phyloP scores from a whole-genome alignment of 2,888 invertebrate genomes.

The Koerneria pararmatus region DNA sequence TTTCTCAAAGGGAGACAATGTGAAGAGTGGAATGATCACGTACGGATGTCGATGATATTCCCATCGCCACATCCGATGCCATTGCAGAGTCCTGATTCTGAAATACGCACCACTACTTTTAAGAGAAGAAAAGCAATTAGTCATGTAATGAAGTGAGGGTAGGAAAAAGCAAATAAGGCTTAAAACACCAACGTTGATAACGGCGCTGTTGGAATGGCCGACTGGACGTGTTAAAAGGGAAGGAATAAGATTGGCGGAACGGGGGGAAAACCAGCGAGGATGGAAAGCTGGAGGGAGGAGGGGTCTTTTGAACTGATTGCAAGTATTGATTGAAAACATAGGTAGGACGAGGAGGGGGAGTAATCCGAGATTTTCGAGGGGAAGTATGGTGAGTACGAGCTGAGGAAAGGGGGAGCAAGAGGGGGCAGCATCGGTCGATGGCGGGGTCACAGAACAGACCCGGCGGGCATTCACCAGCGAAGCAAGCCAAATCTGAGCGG shows the following conservation, averaged over 20 bases:
- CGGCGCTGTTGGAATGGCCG: neutral
- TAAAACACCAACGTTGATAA: no score
- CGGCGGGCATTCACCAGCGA: slow-evolving; percentile 43
- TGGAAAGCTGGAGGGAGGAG: neutral
- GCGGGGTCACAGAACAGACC: slow-evolving; percentile 51
- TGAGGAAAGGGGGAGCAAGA: slow-evolving; percentile 49
- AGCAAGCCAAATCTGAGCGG: slow-evolving; percentile 40
- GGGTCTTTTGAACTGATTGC: neutral
- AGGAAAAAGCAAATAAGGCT: no score
- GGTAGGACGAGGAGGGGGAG: no score
- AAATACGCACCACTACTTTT: no score
- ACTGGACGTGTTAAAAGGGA: neutral
- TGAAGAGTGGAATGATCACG: slow-evolving; percentile 19
- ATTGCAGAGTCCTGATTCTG: slow-evolving; percentile 30
- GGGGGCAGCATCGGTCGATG: slow-evolving; percentile 51
- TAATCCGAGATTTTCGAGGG: no score
- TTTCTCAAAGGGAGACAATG: no score
- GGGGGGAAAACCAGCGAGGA: neutral
- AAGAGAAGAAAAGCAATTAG: no score
- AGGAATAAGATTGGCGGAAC: neutral
- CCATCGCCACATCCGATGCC: slow-evolving; percentile 39
- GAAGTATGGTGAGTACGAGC: slow-evolving; percentile 29
- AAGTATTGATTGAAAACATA: no score
- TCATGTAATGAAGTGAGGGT: no score
- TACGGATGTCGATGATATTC: slow-evolving; percentile 43